Evolutionary conservation across 2,113 vertebrate species (phyloP).

Genomic region (Dipodomys merriami): DNA sequence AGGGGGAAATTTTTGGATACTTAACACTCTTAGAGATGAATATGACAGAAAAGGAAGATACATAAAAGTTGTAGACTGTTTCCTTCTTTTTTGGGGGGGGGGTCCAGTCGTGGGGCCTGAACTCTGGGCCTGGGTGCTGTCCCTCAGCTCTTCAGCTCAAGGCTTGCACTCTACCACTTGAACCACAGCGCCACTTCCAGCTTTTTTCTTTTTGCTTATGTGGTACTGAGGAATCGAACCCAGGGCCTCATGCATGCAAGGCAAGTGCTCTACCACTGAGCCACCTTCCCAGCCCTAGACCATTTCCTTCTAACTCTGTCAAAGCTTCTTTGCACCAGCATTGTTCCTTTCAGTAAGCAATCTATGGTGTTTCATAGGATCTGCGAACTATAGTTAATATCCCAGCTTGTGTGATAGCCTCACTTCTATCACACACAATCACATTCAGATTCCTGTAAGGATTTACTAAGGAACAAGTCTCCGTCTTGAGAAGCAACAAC

Average conservation of each 20-base stretch:
- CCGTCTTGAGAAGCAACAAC: background rate
- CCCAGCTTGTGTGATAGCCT: background rate
- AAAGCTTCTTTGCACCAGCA: background rate
- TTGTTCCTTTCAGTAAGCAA: background rate
- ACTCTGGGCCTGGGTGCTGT: too few relatives aligned
- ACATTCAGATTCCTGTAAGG: conserved; percentile 43
- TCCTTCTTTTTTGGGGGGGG: too few relatives aligned
- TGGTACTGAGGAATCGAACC: too few relatives aligned
- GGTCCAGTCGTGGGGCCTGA: too few relatives aligned
- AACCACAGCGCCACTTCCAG: too few relatives aligned
- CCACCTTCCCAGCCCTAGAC: too few relatives aligned
- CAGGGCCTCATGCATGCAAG: too few relatives aligned
- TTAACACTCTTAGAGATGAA: conserved; percentile 22
- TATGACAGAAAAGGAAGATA: conserved; percentile 41
- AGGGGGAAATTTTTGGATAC: conserved; percentile 36
- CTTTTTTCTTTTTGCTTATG: too few relatives aligned
- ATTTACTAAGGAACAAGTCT: conserved; percentile 17
- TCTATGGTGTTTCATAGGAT: conserved; percentile 2
- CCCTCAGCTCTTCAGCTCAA: too few relatives aligned
- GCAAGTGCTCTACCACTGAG: too few relatives aligned
- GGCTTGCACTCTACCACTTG: too few relatives aligned
- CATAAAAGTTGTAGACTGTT: background rate
- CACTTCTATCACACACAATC: conserved; percentile 35
- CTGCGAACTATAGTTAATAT: background rate
- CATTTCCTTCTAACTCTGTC: too few relatives aligned